A percentile compares a stretch with the other conserved stretches of the same genome.
Conservation (phyloP, 2,888 invertebrate genomes). For the Ophraella communa region DNA sequence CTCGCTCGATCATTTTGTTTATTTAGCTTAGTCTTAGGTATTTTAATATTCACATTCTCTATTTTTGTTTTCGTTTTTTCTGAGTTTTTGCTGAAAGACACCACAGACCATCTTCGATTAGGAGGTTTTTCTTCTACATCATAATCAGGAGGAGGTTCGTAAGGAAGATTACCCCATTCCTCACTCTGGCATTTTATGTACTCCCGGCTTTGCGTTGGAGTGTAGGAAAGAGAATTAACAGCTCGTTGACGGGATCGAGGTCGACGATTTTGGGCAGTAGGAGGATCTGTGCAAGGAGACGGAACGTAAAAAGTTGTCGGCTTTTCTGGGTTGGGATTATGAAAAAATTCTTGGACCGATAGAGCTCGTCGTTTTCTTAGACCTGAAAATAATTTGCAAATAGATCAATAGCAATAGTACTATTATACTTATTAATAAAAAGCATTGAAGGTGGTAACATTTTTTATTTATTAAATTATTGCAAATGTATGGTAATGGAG, state of each 20-base stretch:
- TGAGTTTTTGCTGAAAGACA: constrained; percentile 38
- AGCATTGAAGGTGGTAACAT: too few species aligned
- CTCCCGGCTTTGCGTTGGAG: constrained; percentile 49
- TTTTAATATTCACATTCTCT: constrained; percentile 52
- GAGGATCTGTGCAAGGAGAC: constrained; percentile 58
- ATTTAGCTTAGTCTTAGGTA: constrained; percentile 55
- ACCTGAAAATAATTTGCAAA: constrained; percentile 46
- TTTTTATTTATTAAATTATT: neutral
- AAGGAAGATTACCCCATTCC: constrained; percentile 53
- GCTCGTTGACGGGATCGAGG: constrained; percentile 48
- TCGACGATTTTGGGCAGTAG: constrained; percentile 38
- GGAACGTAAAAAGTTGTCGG: constrained; percentile 76
- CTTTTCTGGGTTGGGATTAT: constrained; percentile 57
- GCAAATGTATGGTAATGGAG: neutral
- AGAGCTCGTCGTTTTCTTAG: constrained; percentile 70
- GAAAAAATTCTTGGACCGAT: constrained; percentile 73
- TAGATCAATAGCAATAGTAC: neutral
- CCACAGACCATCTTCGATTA: constrained; percentile 54
- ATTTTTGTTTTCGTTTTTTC: constrained; percentile 37
- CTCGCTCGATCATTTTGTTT: constrained; percentile 53
- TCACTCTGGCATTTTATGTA: constrained; percentile 55
- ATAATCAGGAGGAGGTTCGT: constrained; percentile 59
- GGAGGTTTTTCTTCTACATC: constrained; percentile 48
- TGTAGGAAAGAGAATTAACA: constrained; percentile 42
- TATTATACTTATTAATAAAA: neutral